Conservation (phyloP, 2,797 vertebrate genomes). For the Hippopotamyrus pictus region DNA sequence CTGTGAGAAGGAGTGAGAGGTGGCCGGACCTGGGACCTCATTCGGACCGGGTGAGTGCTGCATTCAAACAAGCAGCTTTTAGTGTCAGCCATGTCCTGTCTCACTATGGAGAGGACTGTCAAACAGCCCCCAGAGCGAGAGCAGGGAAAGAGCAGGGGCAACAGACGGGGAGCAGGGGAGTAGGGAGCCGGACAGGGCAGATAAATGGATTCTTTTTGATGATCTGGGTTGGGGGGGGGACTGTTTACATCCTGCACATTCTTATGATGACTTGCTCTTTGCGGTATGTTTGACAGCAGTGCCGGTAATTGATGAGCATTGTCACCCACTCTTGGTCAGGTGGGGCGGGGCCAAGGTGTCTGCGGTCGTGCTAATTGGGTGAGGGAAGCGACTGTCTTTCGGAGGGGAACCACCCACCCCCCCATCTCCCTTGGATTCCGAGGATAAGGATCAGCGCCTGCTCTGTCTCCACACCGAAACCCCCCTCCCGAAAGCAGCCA, state of each 20-base stretch:
- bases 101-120: conserved; percentile 41
- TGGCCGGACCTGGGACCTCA: background rate
- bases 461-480: conserved; percentile 32
- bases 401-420: background rate
- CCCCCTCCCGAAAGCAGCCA: background rate
- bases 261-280: conserved; percentile 52
- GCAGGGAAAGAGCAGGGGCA: background rate
- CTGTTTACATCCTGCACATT: conserved; percentile 47
- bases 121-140: conserved; percentile 41
- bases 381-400: conserved; percentile 47
- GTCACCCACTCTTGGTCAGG: background rate
- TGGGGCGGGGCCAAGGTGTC: conserved; percentile 41
- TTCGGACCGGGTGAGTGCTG: background rate
- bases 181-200: conserved; percentile 29
- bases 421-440: conserved; percentile 14
- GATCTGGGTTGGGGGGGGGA: conserved; percentile 40
- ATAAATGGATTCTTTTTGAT: conserved; percentile 51
- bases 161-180: conserved; percentile 24
- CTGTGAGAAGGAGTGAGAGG: background rate
- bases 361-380: conserved; percentile 48
- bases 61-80: background rate
- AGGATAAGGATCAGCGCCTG: conserved; percentile 29
- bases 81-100: background rate
- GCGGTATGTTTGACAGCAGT: conserved; percentile 55
- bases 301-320: conserved; percentile 51